Evolutionary conservation across 2,113 vertebrate species (phyloP), one percentile per base, ranked within the genome.

Genomic region (Aplodontia rufa): DNA sequence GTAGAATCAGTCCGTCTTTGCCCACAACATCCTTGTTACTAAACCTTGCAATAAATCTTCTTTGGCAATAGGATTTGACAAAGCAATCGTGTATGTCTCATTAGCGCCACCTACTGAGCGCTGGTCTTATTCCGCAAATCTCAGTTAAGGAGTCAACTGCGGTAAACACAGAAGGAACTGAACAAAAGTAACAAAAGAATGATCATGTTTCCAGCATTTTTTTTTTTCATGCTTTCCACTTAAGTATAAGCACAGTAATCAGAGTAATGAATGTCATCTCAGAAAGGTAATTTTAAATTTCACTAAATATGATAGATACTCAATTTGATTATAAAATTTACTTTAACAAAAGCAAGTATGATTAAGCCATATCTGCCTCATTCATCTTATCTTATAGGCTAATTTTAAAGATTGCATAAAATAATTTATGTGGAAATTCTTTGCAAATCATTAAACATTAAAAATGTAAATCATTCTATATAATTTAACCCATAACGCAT

Each of bases 101-200:
- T 87, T 96, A 94, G 94, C 88, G 82, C 97, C 97, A 97, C 71
- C 97, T 97, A 91, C 69, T 66, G 97, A 97, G 32, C 6, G 4
- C 71, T 81, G 53, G 8, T 93, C 58, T 74, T 35, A 90, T 87
- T 95, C 86, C n/a, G 26, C 84, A 72, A 93, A 24, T 66, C 55
- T 78, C 47, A 49, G n/a, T 74, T 68, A 58, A 51, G 4, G 60
- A 88, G 4, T 55, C 40, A 45, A 64, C 24, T 16, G 37, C 40
- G 53, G 26, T 53, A 74, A 90, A 82, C 0, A 7, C 32, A 80
- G 68, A 94, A 51, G 7, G 19, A 84, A 79, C 32, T 75, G 91
- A 88, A 72, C 62, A 37, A 81, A 75, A 91, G 20, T 22, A 74
- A 96, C 37, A n/a, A 85, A 90, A 93, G 51, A 32, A 80, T 68